Percentiles rank a stretch among this genome's conserved stretches.
These are phyloP conservation scores for Hyaena hyaena DNA, from an alignment of 2,113 vertebrate species.

Conservation along the genomic window DNA sequence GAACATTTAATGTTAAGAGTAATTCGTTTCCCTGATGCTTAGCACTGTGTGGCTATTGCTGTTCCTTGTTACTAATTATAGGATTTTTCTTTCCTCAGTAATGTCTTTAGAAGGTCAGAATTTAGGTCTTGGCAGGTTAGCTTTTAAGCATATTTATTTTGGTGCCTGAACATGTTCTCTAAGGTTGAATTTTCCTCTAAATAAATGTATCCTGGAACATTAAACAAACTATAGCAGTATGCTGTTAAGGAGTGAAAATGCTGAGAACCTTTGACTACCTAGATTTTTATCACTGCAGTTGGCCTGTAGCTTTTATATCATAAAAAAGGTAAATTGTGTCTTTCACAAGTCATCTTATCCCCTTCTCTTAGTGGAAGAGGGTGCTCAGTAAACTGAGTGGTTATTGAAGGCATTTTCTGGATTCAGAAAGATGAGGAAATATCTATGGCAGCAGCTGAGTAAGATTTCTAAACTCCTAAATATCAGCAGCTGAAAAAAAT, in stretches of 20 bases:
- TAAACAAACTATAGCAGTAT: constrained; percentile 36
- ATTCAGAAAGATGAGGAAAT: constrained; percentile 36
- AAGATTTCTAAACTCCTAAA: constrained; percentile 49
- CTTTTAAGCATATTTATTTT: constrained; percentile 70
- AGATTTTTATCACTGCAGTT: constrained; percentile 41
- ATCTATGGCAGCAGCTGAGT: neutral
- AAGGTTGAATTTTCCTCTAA: constrained; percentile 56
- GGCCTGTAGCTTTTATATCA: constrained; percentile 15
- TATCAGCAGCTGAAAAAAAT: constrained; percentile 44
- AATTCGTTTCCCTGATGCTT: constrained; percentile 44
- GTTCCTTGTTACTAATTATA: constrained; percentile 68
- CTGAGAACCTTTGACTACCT: constrained; percentile 47
- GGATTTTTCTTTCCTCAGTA: neutral
- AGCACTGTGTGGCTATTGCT: constrained; percentile 33
- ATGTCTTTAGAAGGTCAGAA: constrained; percentile 61
- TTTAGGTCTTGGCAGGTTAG: constrained; percentile 63
- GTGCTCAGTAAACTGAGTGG: neutral
- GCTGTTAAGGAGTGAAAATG: constrained; percentile 44
- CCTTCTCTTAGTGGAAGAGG: neutral
- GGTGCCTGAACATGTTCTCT: constrained; percentile 60
- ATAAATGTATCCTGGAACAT: constrained; percentile 53
- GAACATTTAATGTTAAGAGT: constrained; percentile 14
- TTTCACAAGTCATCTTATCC: neutral
- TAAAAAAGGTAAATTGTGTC: constrained; percentile 25
- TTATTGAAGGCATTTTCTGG: constrained; percentile 38